Conservation (phyloP, 2,888 invertebrate genomes). For the Acanthococcus lagerstroemiae region DNA sequence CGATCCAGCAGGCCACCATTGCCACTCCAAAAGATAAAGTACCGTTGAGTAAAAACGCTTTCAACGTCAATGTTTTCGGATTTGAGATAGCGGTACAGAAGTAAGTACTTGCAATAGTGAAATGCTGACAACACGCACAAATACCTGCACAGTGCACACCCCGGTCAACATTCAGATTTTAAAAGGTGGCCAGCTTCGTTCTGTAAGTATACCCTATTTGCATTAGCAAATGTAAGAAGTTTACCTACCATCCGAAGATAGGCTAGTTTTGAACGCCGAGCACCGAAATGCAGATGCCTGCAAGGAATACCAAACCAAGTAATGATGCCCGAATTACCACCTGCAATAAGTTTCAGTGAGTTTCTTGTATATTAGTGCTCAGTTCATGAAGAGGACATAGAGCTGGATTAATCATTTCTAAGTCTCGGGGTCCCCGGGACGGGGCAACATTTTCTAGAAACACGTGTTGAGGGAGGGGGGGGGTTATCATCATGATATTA, state of each 20-base stretch:
- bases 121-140: constrained; percentile 69
- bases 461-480: no score
- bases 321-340: constrained; percentile 63
- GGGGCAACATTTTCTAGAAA: no score
- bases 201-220: no score
- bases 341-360: constrained; percentile 44
- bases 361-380: no score
- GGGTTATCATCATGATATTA: no score
- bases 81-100: constrained; percentile 79
- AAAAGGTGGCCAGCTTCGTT: neutral
- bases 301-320: constrained; percentile 58
- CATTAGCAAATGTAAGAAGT: neutral
- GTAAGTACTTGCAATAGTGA: constrained; percentile 88
- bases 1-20: constrained; percentile 60
- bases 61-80: constrained; percentile 63
- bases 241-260: constrained; percentile 53
- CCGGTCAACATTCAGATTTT: neutral
- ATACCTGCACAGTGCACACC: constrained; percentile 50
- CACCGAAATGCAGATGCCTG: constrained; percentile 52
- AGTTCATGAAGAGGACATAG: no score
- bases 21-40: constrained; percentile 79
- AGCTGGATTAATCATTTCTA: no score
- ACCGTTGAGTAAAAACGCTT: constrained; percentile 91
- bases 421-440: no score
- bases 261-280: constrained; percentile 49